Percentiles rank a stretch among this genome's conserved stretches.
phyloP scores from a whole-genome alignment of 2,113 vertebrate genomes.

The Eretmochelys imbricata region DNA sequence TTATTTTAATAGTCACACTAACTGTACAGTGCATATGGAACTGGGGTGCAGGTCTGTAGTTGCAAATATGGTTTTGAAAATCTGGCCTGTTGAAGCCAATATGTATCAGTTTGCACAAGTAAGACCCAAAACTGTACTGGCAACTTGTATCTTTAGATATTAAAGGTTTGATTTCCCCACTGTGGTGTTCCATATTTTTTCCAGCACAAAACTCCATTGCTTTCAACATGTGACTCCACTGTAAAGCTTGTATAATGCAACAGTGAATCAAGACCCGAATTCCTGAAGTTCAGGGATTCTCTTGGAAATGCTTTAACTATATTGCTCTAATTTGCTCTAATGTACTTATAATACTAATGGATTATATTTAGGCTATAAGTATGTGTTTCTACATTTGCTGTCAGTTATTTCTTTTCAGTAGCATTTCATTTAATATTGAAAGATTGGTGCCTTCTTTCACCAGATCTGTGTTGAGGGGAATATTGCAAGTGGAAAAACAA shows the following conservation, averaged over 20 bases:
- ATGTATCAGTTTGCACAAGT: not conserved
- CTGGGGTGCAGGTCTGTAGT: not conserved
- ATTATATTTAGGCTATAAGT: fast-evolving
- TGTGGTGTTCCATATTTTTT: not conserved
- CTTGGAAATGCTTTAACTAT: not conserved
- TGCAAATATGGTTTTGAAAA: not conserved
- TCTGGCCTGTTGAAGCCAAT: not conserved
- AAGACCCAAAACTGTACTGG: not conserved
- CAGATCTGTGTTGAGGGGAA: slow-evolving; percentile 95
- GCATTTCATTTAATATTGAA: not conserved
- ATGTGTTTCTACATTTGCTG: fast-evolving
- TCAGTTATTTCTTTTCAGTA: not conserved
- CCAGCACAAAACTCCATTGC: not conserved
- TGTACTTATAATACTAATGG: not conserved
- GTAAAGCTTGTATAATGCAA: not conserved
- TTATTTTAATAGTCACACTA: not conserved
- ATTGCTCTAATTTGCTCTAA: not conserved
- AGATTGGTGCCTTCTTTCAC: slow-evolving; percentile 29
- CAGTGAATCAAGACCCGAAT: not conserved
- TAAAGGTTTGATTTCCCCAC: not conserved
- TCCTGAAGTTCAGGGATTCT: not conserved
- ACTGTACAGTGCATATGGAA: not conserved
- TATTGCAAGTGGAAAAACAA: slow-evolving; percentile 96
- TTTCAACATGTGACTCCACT: not conserved
- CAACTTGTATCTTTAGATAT: not conserved